Evolutionary conservation across 2,888 invertebrate genomes (phyloP), one percentile per base, ranked within the genome.

Genomic region (Stenichneumon culpator): DNA sequence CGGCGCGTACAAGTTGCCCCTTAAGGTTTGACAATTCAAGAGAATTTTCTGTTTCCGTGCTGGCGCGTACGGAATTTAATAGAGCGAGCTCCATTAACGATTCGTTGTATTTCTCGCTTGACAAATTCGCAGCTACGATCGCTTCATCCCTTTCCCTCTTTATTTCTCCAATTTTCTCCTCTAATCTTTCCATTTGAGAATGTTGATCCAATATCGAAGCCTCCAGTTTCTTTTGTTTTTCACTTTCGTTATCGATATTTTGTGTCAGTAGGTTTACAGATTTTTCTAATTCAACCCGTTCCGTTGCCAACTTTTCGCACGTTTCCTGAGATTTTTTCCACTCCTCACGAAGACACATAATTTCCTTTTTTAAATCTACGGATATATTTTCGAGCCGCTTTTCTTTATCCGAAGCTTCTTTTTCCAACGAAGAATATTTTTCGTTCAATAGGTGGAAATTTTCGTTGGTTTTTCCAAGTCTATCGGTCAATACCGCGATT

Each of bases 191-290:
- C 7, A 91, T 73, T 73, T 89, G 81, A 52, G 50, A 86, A 52
- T 77, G 91, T 92, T 68, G 91, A 88, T 32, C 87, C 77, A 16
- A 14, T 44, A 92, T 72, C 9, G 70, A 65, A 4, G 87, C 84
- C 69, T 91, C 89, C 14, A 91, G 65, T 73, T 91, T 89, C 9
- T 79, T 81, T 36, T 84, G 86, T 73, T 89, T 89, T 3, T 87
- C 86, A 0, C 83, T 67, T 87, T 91, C 87, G 11, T 54, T 22
- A 6, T 82, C 75, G 1, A 90, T 63, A 80, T 90, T 90, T 4
- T 90, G 87, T 1, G 87, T 88, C 25, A 95, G 94, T 87, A 94
- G 94, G 57, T 95, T 94, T 77, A 95, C 94, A 63, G 95, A 94
- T 73, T 72, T 57, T 94, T 87, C 83, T 87, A 86, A 85, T 86